A percentile compares a stretch with the other conserved stretches of the same genome.
phyloP scores from a whole-genome alignment of 2,113 vertebrate species.

The Mastomys natalensis region DNA sequence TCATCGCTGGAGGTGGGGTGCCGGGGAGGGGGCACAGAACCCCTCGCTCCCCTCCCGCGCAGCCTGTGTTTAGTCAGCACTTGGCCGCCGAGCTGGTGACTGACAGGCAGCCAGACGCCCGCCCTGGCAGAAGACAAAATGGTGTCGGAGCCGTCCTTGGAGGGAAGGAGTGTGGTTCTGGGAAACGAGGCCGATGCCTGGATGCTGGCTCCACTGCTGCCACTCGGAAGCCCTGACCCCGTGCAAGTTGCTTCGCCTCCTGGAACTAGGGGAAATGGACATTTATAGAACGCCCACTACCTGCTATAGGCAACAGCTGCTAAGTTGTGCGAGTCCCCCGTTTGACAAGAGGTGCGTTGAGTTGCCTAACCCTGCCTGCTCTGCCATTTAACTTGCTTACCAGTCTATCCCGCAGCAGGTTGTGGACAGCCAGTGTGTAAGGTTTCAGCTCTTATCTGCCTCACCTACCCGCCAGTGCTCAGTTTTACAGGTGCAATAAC shows the following conservation, averaged over 20 bases:
- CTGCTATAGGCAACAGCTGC: background rate
- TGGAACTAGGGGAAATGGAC: background rate
- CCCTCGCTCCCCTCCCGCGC: constrained; percentile 70
- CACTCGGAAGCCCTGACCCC: constrained; percentile 15
- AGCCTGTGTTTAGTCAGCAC: constrained; percentile 83
- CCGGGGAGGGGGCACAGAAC: constrained; percentile 59
- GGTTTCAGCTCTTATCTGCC: background rate
- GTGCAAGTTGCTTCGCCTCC: background rate
- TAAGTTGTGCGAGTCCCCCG: background rate
- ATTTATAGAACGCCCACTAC: background rate
- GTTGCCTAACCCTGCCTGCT: background rate
- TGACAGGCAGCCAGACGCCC: constrained; percentile 79
- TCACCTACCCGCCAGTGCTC: background rate
- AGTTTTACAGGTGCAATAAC: background rate
- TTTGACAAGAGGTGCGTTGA: background rate
- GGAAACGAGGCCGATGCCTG: constrained; percentile 42
- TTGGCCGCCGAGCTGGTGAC: constrained; percentile 80
- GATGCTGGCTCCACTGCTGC: background rate
- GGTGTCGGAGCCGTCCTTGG: constrained; percentile 77
- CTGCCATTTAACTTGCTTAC: background rate
- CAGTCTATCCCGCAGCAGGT: background rate
- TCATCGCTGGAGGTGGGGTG: constrained; percentile 72
- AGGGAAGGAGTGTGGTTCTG: constrained; percentile 67
- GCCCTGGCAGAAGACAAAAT: constrained; percentile 80
- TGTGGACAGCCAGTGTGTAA: background rate